A percentile compares a stretch with the other conserved stretches of the same genome.
Conservation (phyloP, 2,113 vertebrate species). For the Amblyopsis rosae region DNA sequence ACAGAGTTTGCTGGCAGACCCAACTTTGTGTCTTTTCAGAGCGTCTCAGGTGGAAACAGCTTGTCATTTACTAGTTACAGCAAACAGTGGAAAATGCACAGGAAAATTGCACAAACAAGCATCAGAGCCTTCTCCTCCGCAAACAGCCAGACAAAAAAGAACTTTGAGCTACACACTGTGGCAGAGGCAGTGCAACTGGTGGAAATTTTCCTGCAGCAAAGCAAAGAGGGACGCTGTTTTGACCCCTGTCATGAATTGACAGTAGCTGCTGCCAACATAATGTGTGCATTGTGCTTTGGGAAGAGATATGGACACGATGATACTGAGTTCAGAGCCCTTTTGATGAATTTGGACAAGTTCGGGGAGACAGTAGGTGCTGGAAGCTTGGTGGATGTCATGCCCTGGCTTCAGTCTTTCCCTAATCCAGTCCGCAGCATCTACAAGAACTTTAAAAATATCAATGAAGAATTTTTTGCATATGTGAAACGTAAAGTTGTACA, state of each 20-base stretch:
- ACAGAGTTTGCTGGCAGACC: conserved; percentile 84
- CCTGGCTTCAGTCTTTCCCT: conserved; percentile 86
- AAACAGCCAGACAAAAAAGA: conserved; percentile 72
- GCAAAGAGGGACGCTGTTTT: conserved; percentile 67
- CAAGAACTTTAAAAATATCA: conserved; percentile 82
- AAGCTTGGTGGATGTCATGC: conserved; percentile 86
- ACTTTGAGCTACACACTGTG: conserved; percentile 79
- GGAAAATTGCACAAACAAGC: conserved; percentile 79
- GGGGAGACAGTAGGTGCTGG: conserved; percentile 86
- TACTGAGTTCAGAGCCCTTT: conserved; percentile 78
- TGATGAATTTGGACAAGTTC: conserved; percentile 77
- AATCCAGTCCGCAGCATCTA: conserved; percentile 84
- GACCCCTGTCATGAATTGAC: conserved; percentile 75
- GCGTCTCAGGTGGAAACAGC: conserved; percentile 83
- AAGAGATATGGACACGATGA: conserved; percentile 81
- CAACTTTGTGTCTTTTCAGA: conserved; percentile 82
- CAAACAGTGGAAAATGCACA: conserved; percentile 80
- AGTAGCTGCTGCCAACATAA: conserved; percentile 82
- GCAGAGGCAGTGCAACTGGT: conserved; percentile 81
- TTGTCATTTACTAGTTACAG: conserved; percentile 80
- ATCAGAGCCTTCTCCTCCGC: conserved; percentile 80
- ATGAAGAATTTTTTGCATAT: conserved; percentile 79
- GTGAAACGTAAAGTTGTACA: conserved; percentile 78
- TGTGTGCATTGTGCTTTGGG: conserved; percentile 87
- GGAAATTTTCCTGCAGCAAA: conserved; percentile 65